These are phyloP conservation scores for Petrolisthes manimaculis DNA, from an alignment of 2,888 invertebrate species.

Conservation along the genomic window DNA sequence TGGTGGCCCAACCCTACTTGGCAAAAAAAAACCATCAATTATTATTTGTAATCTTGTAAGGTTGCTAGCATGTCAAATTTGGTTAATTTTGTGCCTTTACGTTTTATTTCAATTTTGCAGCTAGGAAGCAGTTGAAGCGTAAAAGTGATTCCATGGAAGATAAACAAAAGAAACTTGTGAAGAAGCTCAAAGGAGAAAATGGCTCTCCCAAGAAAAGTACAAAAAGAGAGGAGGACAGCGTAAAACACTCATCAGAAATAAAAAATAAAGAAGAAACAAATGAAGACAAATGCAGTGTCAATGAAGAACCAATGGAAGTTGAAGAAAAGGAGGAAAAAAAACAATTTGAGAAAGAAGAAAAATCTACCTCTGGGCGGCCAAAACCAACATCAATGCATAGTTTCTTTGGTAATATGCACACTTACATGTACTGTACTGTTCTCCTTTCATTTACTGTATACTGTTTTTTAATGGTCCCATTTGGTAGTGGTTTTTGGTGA, in stretches of 20 bases:
- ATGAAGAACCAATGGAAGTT: slow-evolving; percentile 9
- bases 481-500: background rate
- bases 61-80: too few species aligned
- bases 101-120: slow-evolving; percentile 9
- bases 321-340: slow-evolving; percentile 30
- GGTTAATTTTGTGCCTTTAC: too few species aligned
- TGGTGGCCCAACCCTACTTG: too few species aligned
- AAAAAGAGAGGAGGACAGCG: slow-evolving; percentile 6
- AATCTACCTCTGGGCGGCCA: slow-evolving; percentile 10
- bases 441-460: background rate
- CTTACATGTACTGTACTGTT: background rate
- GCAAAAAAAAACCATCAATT: too few species aligned
- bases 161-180: slow-evolving; percentile 30
- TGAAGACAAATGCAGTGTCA: slow-evolving; percentile 31
- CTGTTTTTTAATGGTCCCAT: background rate
- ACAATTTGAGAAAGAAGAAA: slow-evolving; percentile 6
- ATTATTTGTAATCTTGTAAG: too few species aligned
- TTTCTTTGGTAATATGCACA: slow-evolving; percentile 41
- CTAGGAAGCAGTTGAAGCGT: slow-evolving; percentile 54
- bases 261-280: background rate
- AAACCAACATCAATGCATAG: slow-evolving; percentile 43
- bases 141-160: slow-evolving; percentile 33
- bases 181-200: slow-evolving; percentile 41
- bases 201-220: background rate
- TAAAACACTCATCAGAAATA: background rate